phyloP scores from a whole-genome alignment of 1,140 invertebrate species.

The Tetramorium simillimum region DNA sequence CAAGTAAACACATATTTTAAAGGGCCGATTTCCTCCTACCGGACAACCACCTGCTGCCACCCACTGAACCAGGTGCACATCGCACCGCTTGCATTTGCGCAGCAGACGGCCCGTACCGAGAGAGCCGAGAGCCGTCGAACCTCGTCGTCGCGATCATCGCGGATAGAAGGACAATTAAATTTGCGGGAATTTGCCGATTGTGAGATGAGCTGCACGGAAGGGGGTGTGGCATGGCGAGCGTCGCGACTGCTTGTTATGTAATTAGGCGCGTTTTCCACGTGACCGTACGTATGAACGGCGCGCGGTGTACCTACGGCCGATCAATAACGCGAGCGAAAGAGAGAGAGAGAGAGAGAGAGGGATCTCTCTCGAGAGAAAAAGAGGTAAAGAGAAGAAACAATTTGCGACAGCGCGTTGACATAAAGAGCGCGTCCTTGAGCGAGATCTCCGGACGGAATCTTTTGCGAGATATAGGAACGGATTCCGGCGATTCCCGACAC shows the following conservation, averaged over 20 bases:
- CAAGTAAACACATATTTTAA: too few relatives aligned
- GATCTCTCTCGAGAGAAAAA: too few relatives aligned
- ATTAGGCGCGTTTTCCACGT: slow-evolving; percentile 81
- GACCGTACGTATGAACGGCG: slow-evolving; percentile 70
- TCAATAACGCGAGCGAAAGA: slow-evolving; percentile 63
- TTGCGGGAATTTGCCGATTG: not conserved
- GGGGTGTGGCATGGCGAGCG: slow-evolving; percentile 78
- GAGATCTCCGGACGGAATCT: slow-evolving; percentile 8
- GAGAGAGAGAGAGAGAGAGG: not conserved
- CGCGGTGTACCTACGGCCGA: slow-evolving; percentile 52
- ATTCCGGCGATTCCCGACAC: not conserved
- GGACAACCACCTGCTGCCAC: slow-evolving; percentile 43
- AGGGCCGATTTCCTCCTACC: not conserved
- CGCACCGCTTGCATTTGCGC: not conserved
- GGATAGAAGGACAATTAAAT: not conserved
- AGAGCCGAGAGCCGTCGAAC: not conserved
- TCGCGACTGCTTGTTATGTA: slow-evolving; percentile 78
- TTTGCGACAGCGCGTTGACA: slow-evolving; percentile 5
- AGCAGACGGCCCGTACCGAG: not conserved
- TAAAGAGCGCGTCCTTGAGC: not conserved
- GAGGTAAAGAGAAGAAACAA: not conserved
- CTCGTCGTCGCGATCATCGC: not conserved
- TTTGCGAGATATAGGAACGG: not conserved
- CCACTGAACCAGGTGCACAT: not conserved
- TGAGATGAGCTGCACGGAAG: slow-evolving; percentile 1